phyloP scores from a whole-genome alignment of 2,113 vertebrate genomes.

The Gallinago jamesoni region DNA sequence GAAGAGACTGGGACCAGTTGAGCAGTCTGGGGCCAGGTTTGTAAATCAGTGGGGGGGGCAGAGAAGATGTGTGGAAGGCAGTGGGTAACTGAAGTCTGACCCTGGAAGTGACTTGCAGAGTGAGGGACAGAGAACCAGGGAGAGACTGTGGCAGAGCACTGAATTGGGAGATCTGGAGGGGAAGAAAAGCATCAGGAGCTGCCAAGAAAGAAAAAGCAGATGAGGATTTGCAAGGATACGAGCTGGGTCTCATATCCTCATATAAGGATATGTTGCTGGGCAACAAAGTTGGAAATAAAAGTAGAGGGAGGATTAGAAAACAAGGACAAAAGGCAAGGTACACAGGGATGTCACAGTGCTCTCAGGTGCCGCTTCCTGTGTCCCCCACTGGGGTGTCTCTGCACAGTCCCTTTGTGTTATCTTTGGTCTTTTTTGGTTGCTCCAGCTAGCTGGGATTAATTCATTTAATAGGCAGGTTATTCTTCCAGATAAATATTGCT shows the following conservation, averaged over 20 bases:
- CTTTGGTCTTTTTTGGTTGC: neutral
- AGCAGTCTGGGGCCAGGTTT: neutral
- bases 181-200: neutral
- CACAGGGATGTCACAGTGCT: neutral
- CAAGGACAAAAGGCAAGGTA: neutral
- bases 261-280: neutral
- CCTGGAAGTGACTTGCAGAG: neutral
- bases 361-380: neutral
- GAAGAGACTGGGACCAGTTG: neutral
- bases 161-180: neutral
- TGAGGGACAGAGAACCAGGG: neutral
- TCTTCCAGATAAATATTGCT: neutral
- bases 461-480: neutral
- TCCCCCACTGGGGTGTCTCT: neutral
- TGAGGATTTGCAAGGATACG: neutral
- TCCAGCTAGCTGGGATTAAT: neutral
- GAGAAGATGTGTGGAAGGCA: neutral
- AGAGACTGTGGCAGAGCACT: neutral
- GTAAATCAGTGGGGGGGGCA: neutral
- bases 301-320: neutral
- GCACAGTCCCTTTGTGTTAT: neutral
- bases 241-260: neutral
- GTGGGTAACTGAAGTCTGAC: neutral
- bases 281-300: neutral
- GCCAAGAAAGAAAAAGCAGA: neutral